Base-by-base conservation (phyloP, 2,113 vertebrate genomes). In the Oreochromis spilurus region DNA sequence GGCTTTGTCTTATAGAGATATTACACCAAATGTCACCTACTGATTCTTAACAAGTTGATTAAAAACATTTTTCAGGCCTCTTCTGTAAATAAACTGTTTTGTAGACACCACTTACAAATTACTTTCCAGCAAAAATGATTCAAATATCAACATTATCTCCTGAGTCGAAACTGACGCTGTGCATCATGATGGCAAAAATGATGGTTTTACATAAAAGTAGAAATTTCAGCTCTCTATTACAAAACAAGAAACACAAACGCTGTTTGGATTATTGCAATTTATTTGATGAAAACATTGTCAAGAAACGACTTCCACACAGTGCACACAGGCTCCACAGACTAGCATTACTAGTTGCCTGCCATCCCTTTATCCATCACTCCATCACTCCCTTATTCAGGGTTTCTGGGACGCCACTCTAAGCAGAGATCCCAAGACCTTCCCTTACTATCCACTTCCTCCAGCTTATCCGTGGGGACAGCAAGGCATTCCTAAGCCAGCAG, bases 101-200 rank as follows among this genome's bases (percentile, higher is more conserved):
- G 12, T 43, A 70, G 65, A 70, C n/a, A 43, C 36, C 38, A 14
- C 38, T 45, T 72, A 43, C 40, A 45, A 45, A 72, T 72, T 45
- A 16, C 40, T 45, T 72, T 48, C 24, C 9, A 0, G 2, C 31
- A 38, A 3, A 65, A 38, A 38, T 12, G 10, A 36, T 38, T 65
- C 34, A 38, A 65, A 65, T 0, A 65, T 65, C 4, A 65, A 65
- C 10, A 65, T 12, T 12, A n/a, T 12, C 31, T 65, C 60, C 60
- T 36, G 60, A 65, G 31, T 65, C 31, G 36, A 65, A 65, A 38
- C 60, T 38, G 60, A n/a, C 2, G 1, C n/a, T 65, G 34, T 65
- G 6, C 0, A 1, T 5, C 31, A 38, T 38, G 31, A 65, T 65
- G 60, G 60, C 60, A 38, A 65, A 65, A 65, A 65, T 38, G 6